A percentile compares a stretch with the other conserved stretches of the same genome.
Evolutionary conservation across 1,140 invertebrate genomes (phyloP).

Genomic region (Drosophila orena): DNA sequence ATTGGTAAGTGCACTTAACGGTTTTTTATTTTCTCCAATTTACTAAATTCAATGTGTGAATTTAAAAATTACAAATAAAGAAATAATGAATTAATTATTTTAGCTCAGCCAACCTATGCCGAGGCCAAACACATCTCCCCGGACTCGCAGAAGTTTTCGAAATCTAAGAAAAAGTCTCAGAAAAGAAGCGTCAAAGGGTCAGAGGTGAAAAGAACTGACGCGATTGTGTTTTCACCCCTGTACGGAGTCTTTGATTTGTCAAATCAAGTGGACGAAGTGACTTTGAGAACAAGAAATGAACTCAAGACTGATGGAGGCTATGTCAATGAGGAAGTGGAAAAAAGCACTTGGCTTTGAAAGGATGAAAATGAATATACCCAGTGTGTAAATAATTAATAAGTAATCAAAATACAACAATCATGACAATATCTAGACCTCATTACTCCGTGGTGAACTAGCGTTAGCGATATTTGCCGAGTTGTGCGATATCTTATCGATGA

Average conservation of each 20-base stretch:
- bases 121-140: constrained; percentile 56
- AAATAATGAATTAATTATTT: not conserved
- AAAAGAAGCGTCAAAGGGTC: constrained; percentile 11
- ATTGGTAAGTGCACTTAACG: too few species aligned
- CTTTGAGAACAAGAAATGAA: constrained; percentile 6
- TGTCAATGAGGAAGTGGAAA: constrained; percentile 34
- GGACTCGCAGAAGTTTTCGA: not conserved
- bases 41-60: not conserved
- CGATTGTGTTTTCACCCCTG: constrained; percentile 38
- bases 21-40: too few species aligned
- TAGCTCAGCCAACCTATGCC: constrained; percentile 60
- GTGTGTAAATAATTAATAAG: constrained; percentile 1
- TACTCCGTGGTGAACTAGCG: not conserved
- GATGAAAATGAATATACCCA: not conserved
- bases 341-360: constrained; percentile 47
- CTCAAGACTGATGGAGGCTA: constrained; percentile 6
- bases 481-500: constrained; percentile 34
- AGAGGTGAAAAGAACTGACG: constrained; percentile 1
- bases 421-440: not conserved
- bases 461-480: constrained; percentile 5
- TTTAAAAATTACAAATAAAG: not conserved
- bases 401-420: constrained; percentile 5
- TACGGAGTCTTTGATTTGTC: constrained; percentile 69
- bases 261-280: constrained; percentile 14
- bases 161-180: constrained; percentile 30